Percentiles rank a stretch among this genome's conserved stretches.
Conservation (phyloP, 1,140 invertebrate genomes). For the Tyrophagus putrescentiae region DNA sequence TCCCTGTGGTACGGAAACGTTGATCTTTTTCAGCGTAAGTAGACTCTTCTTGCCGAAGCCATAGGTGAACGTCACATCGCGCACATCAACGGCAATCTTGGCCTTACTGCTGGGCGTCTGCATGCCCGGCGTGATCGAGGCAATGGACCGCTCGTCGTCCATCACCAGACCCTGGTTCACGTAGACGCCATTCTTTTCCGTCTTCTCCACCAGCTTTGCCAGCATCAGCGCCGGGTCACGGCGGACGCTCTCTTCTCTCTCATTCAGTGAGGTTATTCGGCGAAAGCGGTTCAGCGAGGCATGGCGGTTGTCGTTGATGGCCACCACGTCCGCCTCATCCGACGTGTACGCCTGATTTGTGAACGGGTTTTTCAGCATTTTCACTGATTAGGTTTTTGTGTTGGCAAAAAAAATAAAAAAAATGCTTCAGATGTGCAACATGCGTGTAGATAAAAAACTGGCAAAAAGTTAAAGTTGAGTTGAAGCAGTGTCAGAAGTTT, state of each 20-base stretch:
- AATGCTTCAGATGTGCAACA: no score
- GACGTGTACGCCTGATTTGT: slow-evolving; percentile 15
- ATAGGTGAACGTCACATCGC: slow-evolving; percentile 21
- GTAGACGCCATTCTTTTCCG: slow-evolving; percentile 19
- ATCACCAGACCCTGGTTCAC: slow-evolving; percentile 18
- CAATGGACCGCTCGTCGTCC: slow-evolving; percentile 14
- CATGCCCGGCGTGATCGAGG: neutral
- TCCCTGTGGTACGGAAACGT: slow-evolving; percentile 20
- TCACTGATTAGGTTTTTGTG: no score
- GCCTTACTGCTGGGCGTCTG: neutral
- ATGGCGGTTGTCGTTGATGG: slow-evolving; percentile 20
- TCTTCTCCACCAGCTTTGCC: slow-evolving; percentile 22
- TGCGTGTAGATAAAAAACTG: no score
- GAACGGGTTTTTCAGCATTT: slow-evolving; percentile 18
- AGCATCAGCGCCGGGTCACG: slow-evolving; percentile 19
- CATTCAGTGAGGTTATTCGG: slow-evolving; percentile 16
- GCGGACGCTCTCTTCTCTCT: slow-evolving; percentile 12
- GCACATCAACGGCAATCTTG: slow-evolving; percentile 19
- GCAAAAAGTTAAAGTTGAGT: no score
- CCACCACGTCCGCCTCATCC: slow-evolving; percentile 20
- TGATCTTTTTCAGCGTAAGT: slow-evolving; percentile 17
- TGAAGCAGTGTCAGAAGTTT: no score
- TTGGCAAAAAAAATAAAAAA: no score
- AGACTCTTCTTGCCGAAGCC: slow-evolving; percentile 19
- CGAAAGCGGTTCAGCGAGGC: slow-evolving; percentile 18